Conservation (phyloP, 2,888 invertebrate species). For the Sphaerophoria rueppellii region DNA sequence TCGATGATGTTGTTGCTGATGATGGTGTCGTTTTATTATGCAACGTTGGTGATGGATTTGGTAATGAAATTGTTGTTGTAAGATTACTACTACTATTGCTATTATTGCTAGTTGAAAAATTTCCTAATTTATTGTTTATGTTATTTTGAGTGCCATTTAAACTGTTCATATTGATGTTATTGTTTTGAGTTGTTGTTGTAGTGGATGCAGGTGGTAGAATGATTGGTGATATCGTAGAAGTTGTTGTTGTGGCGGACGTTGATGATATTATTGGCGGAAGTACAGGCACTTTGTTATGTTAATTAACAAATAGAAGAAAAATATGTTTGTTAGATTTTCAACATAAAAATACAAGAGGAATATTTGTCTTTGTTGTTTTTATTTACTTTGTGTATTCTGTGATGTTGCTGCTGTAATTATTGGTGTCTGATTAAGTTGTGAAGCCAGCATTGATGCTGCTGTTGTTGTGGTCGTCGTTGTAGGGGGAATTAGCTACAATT, state of each 20-base stretch:
- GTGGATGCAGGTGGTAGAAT: conserved; percentile 76
- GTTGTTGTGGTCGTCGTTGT: conserved; percentile 75
- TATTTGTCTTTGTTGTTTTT: conserved; percentile 53
- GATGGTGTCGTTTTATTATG: conserved; percentile 61
- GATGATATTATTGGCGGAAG: conserved; percentile 78
- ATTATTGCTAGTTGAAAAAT: conserved; percentile 64
- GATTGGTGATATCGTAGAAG: conserved; percentile 74
- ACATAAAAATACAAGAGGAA: neutral
- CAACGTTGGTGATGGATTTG: conserved; percentile 75
- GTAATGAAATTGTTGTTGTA: conserved; percentile 73
- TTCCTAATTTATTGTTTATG: conserved; percentile 71
- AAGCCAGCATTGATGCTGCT: conserved; percentile 79
- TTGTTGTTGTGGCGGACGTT: conserved; percentile 77
- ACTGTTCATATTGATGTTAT: conserved; percentile 70
- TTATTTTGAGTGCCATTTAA: conserved; percentile 66
- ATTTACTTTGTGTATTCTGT: conserved; percentile 72
- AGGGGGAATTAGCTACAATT: conserved; percentile 70
- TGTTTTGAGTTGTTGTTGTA: conserved; percentile 78
- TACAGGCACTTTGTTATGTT: conserved; percentile 68
- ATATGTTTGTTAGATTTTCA: conserved; percentile 22
- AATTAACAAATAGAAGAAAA: conserved; percentile 38
- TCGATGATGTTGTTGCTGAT: conserved; percentile 44
- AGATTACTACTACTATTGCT: conserved; percentile 57
- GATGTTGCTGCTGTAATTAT: conserved; percentile 69
- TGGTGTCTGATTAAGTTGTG: conserved; percentile 74